These are phyloP conservation scores for Lucinisca nassula DNA, from an alignment of 2,888 invertebrate genomes.

Conservation along the genomic window DNA sequence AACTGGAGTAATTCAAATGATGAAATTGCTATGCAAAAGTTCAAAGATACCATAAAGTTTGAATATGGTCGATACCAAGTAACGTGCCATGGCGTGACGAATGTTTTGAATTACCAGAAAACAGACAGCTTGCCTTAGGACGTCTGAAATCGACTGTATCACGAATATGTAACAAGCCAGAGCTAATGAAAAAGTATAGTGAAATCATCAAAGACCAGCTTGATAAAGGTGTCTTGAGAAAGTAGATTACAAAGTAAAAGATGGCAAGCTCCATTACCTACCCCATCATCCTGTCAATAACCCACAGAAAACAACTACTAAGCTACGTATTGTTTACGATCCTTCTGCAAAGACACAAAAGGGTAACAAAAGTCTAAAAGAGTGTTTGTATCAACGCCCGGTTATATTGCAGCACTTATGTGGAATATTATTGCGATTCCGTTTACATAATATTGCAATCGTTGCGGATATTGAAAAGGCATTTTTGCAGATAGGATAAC, in stretches of 20 bases:
- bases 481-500: conserved; percentile 26
- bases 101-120: conserved; percentile 16
- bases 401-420: conserved; percentile 19
- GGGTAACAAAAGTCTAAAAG: conserved; percentile 30
- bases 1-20: neutral
- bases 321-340: conserved; percentile 15
- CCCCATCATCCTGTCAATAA: conserved; percentile 46
- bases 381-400: conserved; percentile 39
- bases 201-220: conserved; percentile 34
- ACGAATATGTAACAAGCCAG: conserved; percentile 12
- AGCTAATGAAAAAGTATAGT: conserved; percentile 18
- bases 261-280: conserved; percentile 31
- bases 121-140: conserved; percentile 15
- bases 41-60: conserved; percentile 28
- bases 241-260: neutral
- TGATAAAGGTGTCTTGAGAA: conserved; percentile 37
- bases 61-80: conserved; percentile 31
- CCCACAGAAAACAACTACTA: conserved; percentile 15
- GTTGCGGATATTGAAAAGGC: conserved; percentile 36
- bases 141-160: conserved; percentile 28
- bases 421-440: conserved; percentile 33
- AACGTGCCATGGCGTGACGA: conserved; percentile 42
- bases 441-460: conserved; percentile 13
- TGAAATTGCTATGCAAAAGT: conserved; percentile 26
- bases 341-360: conserved; percentile 16